phyloP scores from a whole-genome alignment of 2,888 invertebrate genomes.

The Lasioglossum zephyrum region DNA sequence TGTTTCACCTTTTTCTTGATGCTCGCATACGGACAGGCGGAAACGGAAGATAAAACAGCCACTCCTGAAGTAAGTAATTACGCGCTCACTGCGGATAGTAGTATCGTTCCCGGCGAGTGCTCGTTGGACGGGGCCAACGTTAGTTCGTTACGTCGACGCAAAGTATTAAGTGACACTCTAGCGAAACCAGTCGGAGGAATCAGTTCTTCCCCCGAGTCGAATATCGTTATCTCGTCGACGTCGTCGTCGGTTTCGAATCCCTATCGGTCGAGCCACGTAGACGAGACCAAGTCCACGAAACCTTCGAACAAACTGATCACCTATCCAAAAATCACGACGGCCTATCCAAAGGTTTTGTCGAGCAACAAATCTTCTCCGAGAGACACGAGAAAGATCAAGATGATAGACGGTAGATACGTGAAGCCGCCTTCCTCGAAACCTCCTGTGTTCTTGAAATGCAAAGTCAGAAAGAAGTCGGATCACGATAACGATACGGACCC shows the following conservation, averaged over 20 bases:
- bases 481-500: constrained; percentile 37
- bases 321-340: constrained; percentile 76
- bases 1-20: constrained; percentile 76
- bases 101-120: constrained; percentile 67
- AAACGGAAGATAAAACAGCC: constrained; percentile 79
- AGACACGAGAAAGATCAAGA: constrained; percentile 57
- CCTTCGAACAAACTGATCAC: constrained; percentile 68
- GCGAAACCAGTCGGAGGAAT: constrained; percentile 16
- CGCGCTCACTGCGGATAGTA: constrained; percentile 75
- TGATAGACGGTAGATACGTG: constrained; percentile 64
- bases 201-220: constrained; percentile 20
- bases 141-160: constrained; percentile 79
- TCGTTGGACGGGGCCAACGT: constrained; percentile 66
- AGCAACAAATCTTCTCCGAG: constrained; percentile 51
- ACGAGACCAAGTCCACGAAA: constrained; percentile 46
- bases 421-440: constrained; percentile 74
- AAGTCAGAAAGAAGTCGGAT: constrained; percentile 60
- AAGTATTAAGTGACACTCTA: constrained; percentile 53
- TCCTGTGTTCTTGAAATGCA: constrained; percentile 79
- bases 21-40: constrained; percentile 79
- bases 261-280: constrained; percentile 32
- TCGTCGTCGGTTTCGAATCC: constrained; percentile 29
- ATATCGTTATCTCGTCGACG: not conserved
- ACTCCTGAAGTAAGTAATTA: constrained; percentile 83
- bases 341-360: constrained; percentile 76